Percentiles rank a stretch among this genome's conserved stretches.
Evolutionary conservation across 2,888 invertebrate genomes (phyloP).

Genomic region (Hipparchia sbordonii): DNA sequence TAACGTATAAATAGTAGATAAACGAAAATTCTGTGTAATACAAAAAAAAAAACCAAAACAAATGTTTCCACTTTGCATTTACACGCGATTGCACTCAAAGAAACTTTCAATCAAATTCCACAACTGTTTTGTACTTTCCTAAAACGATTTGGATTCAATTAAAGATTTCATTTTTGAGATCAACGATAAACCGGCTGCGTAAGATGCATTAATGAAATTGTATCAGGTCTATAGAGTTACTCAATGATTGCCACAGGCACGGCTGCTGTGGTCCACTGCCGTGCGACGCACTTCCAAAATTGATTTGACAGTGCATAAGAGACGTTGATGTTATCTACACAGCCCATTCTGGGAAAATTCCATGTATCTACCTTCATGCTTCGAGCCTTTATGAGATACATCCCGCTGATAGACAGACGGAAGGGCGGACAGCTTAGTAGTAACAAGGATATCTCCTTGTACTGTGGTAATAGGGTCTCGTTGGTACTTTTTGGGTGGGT

Average conservation of each 20-base stretch:
- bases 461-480: too few relatives aligned
- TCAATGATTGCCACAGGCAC: constrained; percentile 57
- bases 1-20: too few relatives aligned
- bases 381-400: too few relatives aligned
- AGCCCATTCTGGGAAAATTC: constrained; percentile 18
- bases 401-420: too few relatives aligned
- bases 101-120: neutral
- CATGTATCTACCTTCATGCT: too few relatives aligned
- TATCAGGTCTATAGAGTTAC: constrained; percentile 67
- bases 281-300: constrained; percentile 48
- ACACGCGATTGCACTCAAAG: too few relatives aligned
- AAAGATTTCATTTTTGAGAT: constrained; percentile 19
- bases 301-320: constrained; percentile 45
- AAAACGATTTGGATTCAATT: constrained; percentile 27
- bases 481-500: too few relatives aligned
- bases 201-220: constrained; percentile 63
- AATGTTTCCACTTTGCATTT: too few relatives aligned
- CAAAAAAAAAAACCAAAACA: too few relatives aligned
- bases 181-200: constrained; percentile 54
- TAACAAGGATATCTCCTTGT: too few relatives aligned
- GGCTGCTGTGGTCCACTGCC: constrained; percentile 44
- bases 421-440: too few relatives aligned
- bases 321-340: constrained; percentile 62
- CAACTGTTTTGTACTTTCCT: neutral
- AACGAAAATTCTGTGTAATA: too few relatives aligned